Base-by-base conservation (phyloP, 1,140 invertebrate species). In the Teleogryllus occipitalis region DNA sequence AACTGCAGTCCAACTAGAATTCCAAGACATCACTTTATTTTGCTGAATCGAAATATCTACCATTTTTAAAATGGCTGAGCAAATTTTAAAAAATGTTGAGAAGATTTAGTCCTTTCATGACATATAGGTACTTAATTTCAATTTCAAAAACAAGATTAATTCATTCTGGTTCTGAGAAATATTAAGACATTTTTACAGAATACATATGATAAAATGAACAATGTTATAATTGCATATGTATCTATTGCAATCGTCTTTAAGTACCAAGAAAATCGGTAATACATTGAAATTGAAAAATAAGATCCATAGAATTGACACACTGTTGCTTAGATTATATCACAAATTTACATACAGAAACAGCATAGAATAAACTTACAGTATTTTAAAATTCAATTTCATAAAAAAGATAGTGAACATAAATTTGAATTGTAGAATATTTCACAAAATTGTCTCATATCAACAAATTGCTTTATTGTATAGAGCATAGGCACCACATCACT, bases 401-500 rank as follows among this genome's bases (percentile, higher is more conserved):
- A 65, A 65, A 65, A 14, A 65, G 54, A 65, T 65, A 14, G 18
- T 65, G 54, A 65, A 65, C 54, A 14, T 7, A 65, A 65, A 7
- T 65, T 65, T 18, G 54, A 14, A 18, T 65, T 3, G 7, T 65
- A 18, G 54, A 65, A 18, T 65, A 65, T 65, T 10, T 65, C 54
- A 65, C 18, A 65, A 65, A 18, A 14, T 10, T 65, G 10, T 65
- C 18, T 65, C 18, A 65, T 18, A 65, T 10, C 18, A 65, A 14
- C 18, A 7, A 10, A 65, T 65, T 65, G 54, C 54, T 65, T 65
- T 14, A 65, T 65, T 65, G 18, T 65, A 14, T 65, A 65, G 54
- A 65, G 54, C 54, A 65, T 65, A 65, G 54, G 54, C 54, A 65
- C 54, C 54, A 65, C 54, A 65, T 65, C 54, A 65, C 54, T 65